These are phyloP conservation scores for Melitaea athalia DNA, from an alignment of 2,888 invertebrate genomes.

Conservation along the genomic window DNA sequence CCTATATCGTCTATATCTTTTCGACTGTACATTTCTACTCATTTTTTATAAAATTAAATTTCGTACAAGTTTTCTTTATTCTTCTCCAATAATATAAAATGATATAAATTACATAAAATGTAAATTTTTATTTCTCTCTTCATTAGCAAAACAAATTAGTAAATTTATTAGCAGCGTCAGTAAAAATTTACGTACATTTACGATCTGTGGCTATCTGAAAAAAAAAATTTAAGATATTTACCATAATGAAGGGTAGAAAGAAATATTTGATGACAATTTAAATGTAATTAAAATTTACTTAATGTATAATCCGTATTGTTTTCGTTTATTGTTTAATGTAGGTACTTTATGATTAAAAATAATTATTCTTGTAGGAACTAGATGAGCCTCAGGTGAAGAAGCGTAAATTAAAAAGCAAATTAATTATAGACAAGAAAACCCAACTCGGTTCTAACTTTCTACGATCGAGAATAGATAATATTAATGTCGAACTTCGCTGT, in stretches of 20 bases:
- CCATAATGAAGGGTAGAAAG: constrained; percentile 9
- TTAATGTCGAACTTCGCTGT: constrained; percentile 59
- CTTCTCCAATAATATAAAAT: too few species aligned
- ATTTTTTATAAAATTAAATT: too few species aligned
- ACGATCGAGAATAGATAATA: constrained; percentile 56
- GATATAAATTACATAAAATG: too few species aligned
- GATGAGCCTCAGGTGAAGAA: constrained; percentile 52
- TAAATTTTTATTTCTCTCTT: too few species aligned
- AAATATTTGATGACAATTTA: neutral
- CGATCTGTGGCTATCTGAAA: too few species aligned
- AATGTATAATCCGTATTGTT: neutral
- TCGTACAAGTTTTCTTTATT: too few species aligned
- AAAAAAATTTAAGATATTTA: neutral
- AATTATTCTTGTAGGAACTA: constrained; percentile 53
- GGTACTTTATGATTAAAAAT: neutral
- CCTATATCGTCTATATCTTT: too few species aligned
- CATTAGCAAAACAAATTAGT: too few species aligned
- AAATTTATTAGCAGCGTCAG: too few species aligned
- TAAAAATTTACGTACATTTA: too few species aligned
- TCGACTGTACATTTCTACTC: too few species aligned
- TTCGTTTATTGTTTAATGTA: too few species aligned
- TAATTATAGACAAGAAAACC: constrained; percentile 63
- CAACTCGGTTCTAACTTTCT: constrained; percentile 50
- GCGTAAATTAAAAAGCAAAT: constrained; percentile 49
- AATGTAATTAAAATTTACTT: neutral